Evolutionary conservation across 2,797 vertebrate genomes (phyloP).

Genomic region (Psittacula echo): DNA sequence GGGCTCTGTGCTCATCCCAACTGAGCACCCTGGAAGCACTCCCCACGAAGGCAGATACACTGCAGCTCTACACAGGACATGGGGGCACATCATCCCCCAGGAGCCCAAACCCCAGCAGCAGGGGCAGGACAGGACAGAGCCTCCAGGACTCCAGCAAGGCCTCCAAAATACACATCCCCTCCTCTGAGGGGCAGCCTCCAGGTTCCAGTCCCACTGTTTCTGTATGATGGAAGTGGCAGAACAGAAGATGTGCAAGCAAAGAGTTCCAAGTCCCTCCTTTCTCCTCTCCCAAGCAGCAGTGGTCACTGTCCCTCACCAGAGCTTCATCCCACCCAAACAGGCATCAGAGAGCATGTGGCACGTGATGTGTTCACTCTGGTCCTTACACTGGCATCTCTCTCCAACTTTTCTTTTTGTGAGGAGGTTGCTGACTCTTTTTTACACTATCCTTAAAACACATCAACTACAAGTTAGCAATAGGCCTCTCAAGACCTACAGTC

Average conservation of each 20-base stretch:
- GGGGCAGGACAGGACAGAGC: neutral
- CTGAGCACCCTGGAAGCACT: neutral
- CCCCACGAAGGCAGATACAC: neutral
- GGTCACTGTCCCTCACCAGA: neutral
- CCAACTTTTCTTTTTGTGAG: neutral
- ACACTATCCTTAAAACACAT: neutral
- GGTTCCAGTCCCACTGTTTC: neutral
- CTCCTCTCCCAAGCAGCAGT: neutral
- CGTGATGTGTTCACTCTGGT: neutral
- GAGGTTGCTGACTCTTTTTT: neutral
- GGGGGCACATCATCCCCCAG: fast-evolving
- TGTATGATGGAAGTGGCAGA: neutral
- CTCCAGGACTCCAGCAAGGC: neutral
- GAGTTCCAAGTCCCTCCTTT: neutral
- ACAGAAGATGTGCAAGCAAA: neutral
- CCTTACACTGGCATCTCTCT: neutral
- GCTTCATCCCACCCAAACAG: neutral
- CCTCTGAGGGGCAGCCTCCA: neutral
- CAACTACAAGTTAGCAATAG: neutral
- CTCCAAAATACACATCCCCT: neutral
- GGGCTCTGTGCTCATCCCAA: neutral
- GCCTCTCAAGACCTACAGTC: slow-evolving; percentile 2
- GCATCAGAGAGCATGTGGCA: neutral
- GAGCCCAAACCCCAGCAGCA: neutral
- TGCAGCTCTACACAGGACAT: fast-evolving